Evolutionary conservation across 92 coral and sea anemone species (phyloP).

Genomic region (Phenganax stokvisi): DNA sequence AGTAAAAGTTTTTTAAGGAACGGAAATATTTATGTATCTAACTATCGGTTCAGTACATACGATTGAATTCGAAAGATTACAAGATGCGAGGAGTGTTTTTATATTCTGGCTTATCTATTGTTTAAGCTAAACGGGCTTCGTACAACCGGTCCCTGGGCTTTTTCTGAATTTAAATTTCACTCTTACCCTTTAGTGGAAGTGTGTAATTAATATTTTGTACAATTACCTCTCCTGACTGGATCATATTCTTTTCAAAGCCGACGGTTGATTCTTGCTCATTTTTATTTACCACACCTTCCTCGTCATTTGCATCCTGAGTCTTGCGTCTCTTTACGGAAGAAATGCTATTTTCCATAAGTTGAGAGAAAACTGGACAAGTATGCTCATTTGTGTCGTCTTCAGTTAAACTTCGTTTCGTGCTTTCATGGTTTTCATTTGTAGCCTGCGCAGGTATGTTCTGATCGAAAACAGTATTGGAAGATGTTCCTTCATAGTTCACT

Average conservation of each 20-base stretch:
- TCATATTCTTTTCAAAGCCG: not conserved
- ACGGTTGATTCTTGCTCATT: slow-evolving; percentile 2
- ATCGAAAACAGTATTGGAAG: not conserved
- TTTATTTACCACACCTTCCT: slow-evolving; percentile 1
- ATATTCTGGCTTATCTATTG: too few relatives aligned
- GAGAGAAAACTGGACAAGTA: not conserved
- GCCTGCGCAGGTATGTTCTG: not conserved
- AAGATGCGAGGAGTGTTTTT: too few relatives aligned
- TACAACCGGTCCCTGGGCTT: too few relatives aligned
- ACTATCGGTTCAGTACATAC: too few relatives aligned
- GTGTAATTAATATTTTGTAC: not conserved
- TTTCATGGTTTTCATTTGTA: not conserved
- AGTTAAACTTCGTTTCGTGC: not conserved
- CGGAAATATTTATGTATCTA: too few relatives aligned
- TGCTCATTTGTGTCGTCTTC: not conserved
- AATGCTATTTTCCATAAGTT: not conserved
- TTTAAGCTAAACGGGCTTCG: too few relatives aligned
- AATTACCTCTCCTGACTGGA: slow-evolving; percentile 21
- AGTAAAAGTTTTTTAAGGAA: too few relatives aligned
- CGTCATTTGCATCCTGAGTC: slow-evolving; percentile 6
- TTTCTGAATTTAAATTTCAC: too few relatives aligned
- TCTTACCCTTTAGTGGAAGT: not conserved
- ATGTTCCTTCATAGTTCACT: not conserved
- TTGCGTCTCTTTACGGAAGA: slow-evolving; percentile 29
- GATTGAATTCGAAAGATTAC: too few relatives aligned